Evolutionary conservation across 1,140 invertebrate species (phyloP).

Genomic region (Macrosteles quadrilineatus): DNA sequence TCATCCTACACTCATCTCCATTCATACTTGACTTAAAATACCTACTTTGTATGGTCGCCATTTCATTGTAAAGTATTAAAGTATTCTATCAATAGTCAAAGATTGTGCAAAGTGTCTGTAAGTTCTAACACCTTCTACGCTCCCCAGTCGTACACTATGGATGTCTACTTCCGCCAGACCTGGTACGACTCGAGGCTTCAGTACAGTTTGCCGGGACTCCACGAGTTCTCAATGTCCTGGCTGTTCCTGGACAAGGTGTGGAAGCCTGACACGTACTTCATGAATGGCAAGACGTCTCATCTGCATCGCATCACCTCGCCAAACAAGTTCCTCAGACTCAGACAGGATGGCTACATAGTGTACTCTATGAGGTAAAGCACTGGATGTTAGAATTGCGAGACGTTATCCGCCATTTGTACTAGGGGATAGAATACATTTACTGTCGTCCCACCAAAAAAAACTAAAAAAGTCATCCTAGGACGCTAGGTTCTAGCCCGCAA

Average conservation of each 20-base stretch:
- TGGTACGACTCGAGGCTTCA: constrained; percentile 60
- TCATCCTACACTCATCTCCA: too few species aligned
- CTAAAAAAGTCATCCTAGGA: too few species aligned
- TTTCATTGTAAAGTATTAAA: too few species aligned
- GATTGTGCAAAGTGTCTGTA: too few species aligned
- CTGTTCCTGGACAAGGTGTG: constrained; percentile 57
- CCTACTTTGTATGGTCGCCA: too few species aligned
- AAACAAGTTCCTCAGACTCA: constrained; percentile 63
- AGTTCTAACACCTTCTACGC: too few species aligned
- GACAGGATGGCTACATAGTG: constrained; percentile 59
- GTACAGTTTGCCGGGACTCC: constrained; percentile 49
- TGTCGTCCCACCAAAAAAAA: too few species aligned
- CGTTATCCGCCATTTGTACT: too few species aligned
- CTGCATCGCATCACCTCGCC: constrained; percentile 65
- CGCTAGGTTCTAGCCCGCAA: too few species aligned
- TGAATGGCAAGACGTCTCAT: constrained; percentile 63
- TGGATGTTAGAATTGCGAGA: neutral
- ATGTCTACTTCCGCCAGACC: constrained; percentile 63
- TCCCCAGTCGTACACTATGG: constrained; percentile 63
- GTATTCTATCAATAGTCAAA: too few species aligned
- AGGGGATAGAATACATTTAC: too few species aligned
- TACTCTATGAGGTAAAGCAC: constrained; percentile 63
- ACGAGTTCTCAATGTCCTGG: constrained; percentile 56
- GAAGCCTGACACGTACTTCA: constrained; percentile 67
- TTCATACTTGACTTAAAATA: too few species aligned